Conservation (phyloP, 2,113 vertebrate species). For the Poeciliopsis turrubarensis region DNA sequence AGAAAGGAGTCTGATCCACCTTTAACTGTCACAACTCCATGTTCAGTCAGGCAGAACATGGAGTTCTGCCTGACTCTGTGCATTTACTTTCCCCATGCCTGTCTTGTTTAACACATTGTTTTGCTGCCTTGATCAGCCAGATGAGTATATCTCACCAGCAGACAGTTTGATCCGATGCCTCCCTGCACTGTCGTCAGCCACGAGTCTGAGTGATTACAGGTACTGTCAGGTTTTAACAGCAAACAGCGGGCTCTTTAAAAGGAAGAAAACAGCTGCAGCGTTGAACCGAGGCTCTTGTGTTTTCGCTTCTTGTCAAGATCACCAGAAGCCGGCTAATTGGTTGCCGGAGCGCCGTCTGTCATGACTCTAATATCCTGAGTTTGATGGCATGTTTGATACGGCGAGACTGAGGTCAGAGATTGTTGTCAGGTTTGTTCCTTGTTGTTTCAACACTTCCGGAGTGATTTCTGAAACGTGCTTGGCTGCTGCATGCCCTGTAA, state of each 20-base stretch:
- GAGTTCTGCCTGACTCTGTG: no score
- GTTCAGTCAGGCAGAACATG: neutral
- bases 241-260: constrained; percentile 39
- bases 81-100: neutral
- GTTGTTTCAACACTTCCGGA: neutral
- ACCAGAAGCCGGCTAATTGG: constrained; percentile 9
- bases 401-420: neutral
- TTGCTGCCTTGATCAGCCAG: constrained; percentile 43
- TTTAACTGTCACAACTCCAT: neutral
- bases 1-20: neutral
- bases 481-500: neutral
- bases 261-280: constrained; percentile 40
- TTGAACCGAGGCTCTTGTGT: constrained; percentile 26
- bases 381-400: constrained; percentile 14
- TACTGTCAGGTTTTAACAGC: constrained; percentile 50
- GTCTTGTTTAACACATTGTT: neutral
- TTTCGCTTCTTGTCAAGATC: constrained; percentile 13
- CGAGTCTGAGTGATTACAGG: constrained; percentile 64
- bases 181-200: constrained; percentile 26
- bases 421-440: constrained; percentile 14
- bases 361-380: constrained; percentile 29
- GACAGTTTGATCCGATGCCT: neutral
- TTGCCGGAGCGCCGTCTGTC: constrained; percentile 1
- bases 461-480: neutral
- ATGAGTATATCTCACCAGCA: constrained; percentile 45